Conservation (phyloP, 2,113 vertebrate species). For the Isurus oxyrinchus region DNA sequence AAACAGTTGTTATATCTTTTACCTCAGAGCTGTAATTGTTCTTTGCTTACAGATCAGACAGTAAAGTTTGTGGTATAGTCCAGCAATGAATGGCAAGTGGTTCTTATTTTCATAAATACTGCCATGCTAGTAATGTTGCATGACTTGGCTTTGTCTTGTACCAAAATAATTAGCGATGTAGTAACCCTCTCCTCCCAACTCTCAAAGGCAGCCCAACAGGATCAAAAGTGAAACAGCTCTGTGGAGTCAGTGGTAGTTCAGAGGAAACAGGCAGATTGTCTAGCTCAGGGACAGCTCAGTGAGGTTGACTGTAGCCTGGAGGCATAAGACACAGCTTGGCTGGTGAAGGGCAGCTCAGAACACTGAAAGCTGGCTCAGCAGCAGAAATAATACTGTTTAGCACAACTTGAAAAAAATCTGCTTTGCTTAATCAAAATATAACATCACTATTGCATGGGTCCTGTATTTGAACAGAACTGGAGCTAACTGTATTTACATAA, state of each 20-base stretch:
- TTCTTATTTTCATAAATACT: not conserved
- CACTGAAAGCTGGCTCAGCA: not conserved
- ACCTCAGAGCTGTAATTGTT: not conserved
- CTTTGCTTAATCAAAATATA: not conserved
- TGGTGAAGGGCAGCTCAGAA: not conserved
- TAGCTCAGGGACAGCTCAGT: not conserved
- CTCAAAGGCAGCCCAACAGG: not conserved
- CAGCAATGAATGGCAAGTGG: not conserved
- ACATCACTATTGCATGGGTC: not conserved
- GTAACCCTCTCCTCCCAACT: not conserved
- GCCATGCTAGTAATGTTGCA: not conserved
- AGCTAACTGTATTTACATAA: not conserved
- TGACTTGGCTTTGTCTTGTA: not conserved
- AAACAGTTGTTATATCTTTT: not conserved
- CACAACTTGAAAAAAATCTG: not conserved
- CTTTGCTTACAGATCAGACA: not conserved
- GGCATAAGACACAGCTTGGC: not conserved
- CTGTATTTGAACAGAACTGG: not conserved
- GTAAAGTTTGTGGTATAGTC: too few relatives aligned
- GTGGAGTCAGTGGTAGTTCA: not conserved
- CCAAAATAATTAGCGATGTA: not conserved
- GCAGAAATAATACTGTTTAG: not conserved
- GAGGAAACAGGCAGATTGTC: not conserved
- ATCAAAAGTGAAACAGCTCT: conserved; percentile 8
- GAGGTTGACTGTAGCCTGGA: not conserved